These are phyloP conservation scores for Etheostoma spectabile DNA, from an alignment of 2,113 vertebrate species.

Conservation along the genomic window DNA sequence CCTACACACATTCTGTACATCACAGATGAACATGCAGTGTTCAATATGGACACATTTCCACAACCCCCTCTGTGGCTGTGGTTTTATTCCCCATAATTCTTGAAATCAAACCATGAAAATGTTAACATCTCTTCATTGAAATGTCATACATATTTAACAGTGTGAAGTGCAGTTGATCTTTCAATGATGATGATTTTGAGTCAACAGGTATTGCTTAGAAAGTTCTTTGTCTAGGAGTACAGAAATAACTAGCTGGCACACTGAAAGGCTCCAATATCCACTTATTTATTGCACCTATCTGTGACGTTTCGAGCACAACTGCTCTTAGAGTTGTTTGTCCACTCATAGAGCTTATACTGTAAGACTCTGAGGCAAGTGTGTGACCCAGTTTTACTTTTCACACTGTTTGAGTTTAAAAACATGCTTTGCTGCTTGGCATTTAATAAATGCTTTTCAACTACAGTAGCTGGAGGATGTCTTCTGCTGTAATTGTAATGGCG, in stretches of 20 bases:
- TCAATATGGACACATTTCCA: background rate
- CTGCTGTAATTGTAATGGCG: background rate
- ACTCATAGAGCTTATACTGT: slow-evolving; percentile 40
- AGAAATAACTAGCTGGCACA: too few species aligned
- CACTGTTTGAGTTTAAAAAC: background rate
- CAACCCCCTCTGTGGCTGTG: slow-evolving; percentile 1
- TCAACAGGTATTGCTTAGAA: slow-evolving; percentile 13
- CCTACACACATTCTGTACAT: slow-evolving; percentile 51
- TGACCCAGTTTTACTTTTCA: slow-evolving; percentile 8
- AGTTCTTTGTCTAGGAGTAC: background rate
- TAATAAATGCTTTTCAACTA: slow-evolving; percentile 1
- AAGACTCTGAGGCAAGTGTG: slow-evolving; percentile 40
- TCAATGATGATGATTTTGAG: slow-evolving; percentile 1
- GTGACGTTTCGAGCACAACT: too few species aligned
- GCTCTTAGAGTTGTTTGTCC: slow-evolving; percentile 25
- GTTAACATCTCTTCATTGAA: slow-evolving; percentile 5
- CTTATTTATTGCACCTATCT: too few species aligned
- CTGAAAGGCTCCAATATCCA: too few species aligned
- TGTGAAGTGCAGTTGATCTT: background rate
- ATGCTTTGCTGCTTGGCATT: background rate
- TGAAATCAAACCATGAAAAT: slow-evolving; percentile 13
- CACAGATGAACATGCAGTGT: slow-evolving; percentile 48
- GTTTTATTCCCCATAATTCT: slow-evolving; percentile 19
- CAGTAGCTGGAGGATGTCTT: slow-evolving; percentile 13
- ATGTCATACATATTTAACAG: background rate